Evolutionary conservation across 1,140 invertebrate genomes (phyloP), one percentile per base, ranked within the genome.

Genomic region (Saxidomus purpurata): DNA sequence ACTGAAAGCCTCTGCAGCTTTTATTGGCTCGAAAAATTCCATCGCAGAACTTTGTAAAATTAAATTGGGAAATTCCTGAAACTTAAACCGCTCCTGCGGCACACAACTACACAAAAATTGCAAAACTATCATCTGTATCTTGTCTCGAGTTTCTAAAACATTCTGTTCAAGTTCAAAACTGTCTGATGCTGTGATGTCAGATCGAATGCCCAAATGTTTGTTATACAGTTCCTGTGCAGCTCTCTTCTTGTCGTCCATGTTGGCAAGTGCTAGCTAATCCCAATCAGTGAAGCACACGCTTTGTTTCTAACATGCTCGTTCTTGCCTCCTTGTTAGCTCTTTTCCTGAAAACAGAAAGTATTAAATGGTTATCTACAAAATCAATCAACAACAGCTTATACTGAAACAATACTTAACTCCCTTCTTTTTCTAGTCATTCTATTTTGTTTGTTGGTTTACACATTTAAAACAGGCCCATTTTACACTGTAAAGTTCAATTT

Each of bases 1-100:
- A 8, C n/a, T 19, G 49, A 92, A 93, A 19, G 91, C 92, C 59
- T 80, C 71, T 0, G 90, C 89, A 1, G 87, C 55, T 38, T 90
- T 90, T 15, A 52, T 52, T 9, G 80, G 47, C n/a, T 89, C 84
- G 55, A 89, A 90, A 59, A 59, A n/a, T 0, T 79, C 49, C 38
- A 61, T 55, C 28, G 34, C 25, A 49, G 91, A n/a, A 43, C 89
- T 91, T 13, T 63, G 61, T 77, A 88, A 49, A 40, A 93, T 89
- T 0, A 92, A 38, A 40, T 83, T n/a, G 25, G 83, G 34, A 69
- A 92, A 81, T 43, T 76, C 67, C 1, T 40, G 34, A 40, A 81
- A 89, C 19, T 74, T 36, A 81, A 92, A 93, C 47, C 80, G 67
- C 28, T 67, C 52, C 43, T 59, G 17, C 19, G 67, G 71, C 11